Base-by-base conservation (phyloP, 2,888 invertebrate genomes). In the Peribatodes rhomboidaria region DNA sequence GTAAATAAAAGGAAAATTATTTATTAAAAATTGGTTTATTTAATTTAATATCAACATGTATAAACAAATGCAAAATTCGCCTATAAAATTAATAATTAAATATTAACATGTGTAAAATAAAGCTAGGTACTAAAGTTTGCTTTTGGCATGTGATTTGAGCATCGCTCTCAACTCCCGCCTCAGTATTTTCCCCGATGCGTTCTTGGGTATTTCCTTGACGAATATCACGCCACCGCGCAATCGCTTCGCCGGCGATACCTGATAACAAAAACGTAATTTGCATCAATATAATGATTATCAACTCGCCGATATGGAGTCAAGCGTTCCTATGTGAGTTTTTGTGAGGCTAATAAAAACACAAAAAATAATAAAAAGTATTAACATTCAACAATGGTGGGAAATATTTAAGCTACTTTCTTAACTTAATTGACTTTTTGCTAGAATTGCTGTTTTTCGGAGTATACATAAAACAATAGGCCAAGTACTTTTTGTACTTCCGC, bases 171-270 rank as follows among this genome's bases (percentile, higher is more conserved):
- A 82, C 73, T 94, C 89, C 61, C 96, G 94, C 68, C 97, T 92
- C 41, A 97, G 88, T 75, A 97, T 97, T 90, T 97, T 97, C 6
- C 97, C 97, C 35, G 96, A 95, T 0, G 96, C 94, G 74, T 96
- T 96, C 84, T 96, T 97, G 20, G 97, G 97, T 79, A 97, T 96
- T 70, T 94, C 94, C n/a, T 95, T 90, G 0, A 97, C 84, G 82
- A 97, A 97, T 68, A 94, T 87, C 1, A 97, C 95, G 6, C 97
- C 97, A 14, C 97, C 97, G 65, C 96, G 94, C 52, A 97, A 88
- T 75, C 94, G 94, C 83, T 97, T 98, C 53, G 96, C 96, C 7
- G 95, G 94, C 0, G 97, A 96, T 1, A 97, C 95, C 88, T 94
- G 90, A 39, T 72, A 78, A 76, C 20, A 71, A 69, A 67, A 65